phyloP scores from a whole-genome alignment of 2,113 vertebrate genomes.

The Paracanthobrama guichenoti region DNA sequence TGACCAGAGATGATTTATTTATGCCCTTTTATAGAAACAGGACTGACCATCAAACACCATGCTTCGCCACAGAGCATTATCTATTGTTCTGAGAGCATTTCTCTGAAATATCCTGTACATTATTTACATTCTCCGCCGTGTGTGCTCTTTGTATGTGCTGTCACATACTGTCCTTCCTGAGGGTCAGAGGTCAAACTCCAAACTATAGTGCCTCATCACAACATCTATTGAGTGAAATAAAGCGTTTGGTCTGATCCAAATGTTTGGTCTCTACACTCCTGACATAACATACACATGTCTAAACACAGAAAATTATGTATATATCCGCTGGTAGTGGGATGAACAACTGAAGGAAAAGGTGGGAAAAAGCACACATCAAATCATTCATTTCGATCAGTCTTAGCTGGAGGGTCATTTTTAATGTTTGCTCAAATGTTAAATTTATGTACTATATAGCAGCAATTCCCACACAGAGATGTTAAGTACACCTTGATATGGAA shows the following conservation, averaged over 20 bases:
- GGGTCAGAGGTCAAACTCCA: conserved; percentile 27
- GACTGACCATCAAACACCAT: background rate
- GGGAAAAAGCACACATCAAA: too few relatives aligned
- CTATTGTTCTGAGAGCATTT: background rate
- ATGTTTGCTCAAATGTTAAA: too few relatives aligned
- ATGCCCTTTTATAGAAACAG: background rate
- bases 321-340: background rate
- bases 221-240: background rate
- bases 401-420: too few relatives aligned
- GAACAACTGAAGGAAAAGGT: too few relatives aligned
- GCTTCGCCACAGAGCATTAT: background rate
- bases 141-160: background rate
- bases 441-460: too few relatives aligned
- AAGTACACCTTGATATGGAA: too few relatives aligned
- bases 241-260: conserved; percentile 39
- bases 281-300: background rate
- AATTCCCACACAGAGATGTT: too few relatives aligned
- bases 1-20: background rate
- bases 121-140: conserved; percentile 27
- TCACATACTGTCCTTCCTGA: background rate
- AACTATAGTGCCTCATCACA: conserved; percentile 11
- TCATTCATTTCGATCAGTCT: too few relatives aligned
- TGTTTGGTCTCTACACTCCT: conserved; percentile 21
- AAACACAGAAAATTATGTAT: background rate
- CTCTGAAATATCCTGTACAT: conserved; percentile 16